phyloP scores from a whole-genome alignment of 2,888 invertebrate species.

The Cantharis rustica region DNA sequence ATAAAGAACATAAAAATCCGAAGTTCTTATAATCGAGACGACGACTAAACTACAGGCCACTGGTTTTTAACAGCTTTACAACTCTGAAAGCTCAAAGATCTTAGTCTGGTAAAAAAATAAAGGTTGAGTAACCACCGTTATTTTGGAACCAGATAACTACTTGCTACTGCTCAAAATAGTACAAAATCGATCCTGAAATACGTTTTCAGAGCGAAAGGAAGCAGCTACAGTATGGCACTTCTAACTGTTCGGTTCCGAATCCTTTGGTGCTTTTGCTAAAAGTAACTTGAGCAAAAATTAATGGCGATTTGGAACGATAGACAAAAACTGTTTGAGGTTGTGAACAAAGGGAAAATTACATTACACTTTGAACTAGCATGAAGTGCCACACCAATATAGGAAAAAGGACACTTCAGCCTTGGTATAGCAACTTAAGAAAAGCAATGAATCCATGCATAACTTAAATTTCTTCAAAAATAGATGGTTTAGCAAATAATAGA shows the following conservation, averaged over 20 bases:
- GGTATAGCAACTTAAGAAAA: constrained; percentile 30
- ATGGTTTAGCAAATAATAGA: neutral
- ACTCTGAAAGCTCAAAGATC: constrained; percentile 26
- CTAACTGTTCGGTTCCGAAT: constrained; percentile 55
- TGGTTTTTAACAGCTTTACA: constrained; percentile 34
- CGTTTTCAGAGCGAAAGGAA: constrained; percentile 18
- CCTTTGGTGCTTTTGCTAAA: constrained; percentile 36
- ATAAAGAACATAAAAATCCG: constrained; percentile 26
- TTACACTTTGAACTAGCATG: constrained; percentile 44
- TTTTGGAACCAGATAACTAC: constrained; percentile 19
- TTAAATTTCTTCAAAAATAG: neutral
- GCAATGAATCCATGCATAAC: neutral
- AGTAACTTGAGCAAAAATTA: constrained; percentile 6
- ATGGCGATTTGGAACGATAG: constrained; percentile 31
- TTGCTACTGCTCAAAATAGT: constrained; percentile 25
- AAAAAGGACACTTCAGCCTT: constrained; percentile 29
- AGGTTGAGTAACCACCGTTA: neutral
- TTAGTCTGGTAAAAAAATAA: constrained; percentile 3
- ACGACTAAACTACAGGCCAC: constrained; percentile 30
- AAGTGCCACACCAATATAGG: constrained; percentile 54
- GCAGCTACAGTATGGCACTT: constrained; percentile 54
- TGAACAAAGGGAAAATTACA: neutral
- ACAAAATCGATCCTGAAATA: constrained; percentile 48
- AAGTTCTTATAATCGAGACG: constrained; percentile 22
- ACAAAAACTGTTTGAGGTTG: constrained; percentile 7